Base-by-base conservation (phyloP, 2,113 vertebrate species). In the Plectropomus leopardus region DNA sequence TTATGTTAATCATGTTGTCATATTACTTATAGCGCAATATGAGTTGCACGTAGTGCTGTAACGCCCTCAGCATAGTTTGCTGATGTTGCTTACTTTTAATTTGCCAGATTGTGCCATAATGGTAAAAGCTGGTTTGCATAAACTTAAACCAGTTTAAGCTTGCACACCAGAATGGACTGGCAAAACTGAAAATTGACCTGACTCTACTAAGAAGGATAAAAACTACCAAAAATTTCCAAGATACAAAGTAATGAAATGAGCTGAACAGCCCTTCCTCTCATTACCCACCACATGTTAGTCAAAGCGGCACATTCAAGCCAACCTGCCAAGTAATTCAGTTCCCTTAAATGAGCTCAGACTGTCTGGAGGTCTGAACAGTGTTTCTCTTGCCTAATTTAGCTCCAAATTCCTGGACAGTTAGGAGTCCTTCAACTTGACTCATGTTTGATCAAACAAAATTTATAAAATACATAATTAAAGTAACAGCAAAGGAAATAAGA, bases 271-370 rank as follows among this genome's bases (percentile, higher is more conserved):
- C 17, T 72, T 19, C 42, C 13, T 21, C 42, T 60, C 45, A 74
- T 75, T 28, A 16, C 45, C 40, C 47, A 21, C 42, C n/a, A 73
- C 36, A 71, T 71, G 63, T 73, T 54, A n/a, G 60, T 55, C 48
- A 72, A 40, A 34, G 34, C 58, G 17, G 14, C 40, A 30, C 28
- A 72, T 76, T 71, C 55, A 63, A 28, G 7, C n/a, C 60, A 75
- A 32, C 61, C 45, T 66, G 61, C 10, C 40, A 65, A 80, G 53
- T 66, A 57, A 70, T 64, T 85, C 69, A 76, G 57, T 77, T 84
- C 68, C 68, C 42, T 83, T n/a, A 73, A 88, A 86, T 92, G 79
- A 92, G 57, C 85, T 85, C 84, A 88, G 77, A 74, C 77, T 51
- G 50, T 87, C 82, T 85, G 67, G 54, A 63, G 51, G 34, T 64